Percentiles rank a stretch among this genome's conserved stretches.
Conservation (phyloP, 2,888 invertebrate species). For the Strigamia transsilvanica region DNA sequence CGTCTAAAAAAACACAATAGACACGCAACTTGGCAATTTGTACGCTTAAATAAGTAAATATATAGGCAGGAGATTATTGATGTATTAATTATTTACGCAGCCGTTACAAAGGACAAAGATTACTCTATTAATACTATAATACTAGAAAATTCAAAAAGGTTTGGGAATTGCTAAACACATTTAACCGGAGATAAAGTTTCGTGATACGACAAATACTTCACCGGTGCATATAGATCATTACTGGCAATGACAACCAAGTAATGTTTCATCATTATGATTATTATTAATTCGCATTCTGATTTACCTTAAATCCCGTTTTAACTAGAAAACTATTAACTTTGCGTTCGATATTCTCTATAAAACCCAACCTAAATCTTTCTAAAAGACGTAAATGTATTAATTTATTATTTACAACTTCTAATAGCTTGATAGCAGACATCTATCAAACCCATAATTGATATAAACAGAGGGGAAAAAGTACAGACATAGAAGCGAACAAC, state of each 20-base stretch:
- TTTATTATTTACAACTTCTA: constrained; percentile 31
- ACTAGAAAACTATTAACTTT: constrained; percentile 15
- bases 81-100: not conserved
- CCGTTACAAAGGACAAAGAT: not conserved
- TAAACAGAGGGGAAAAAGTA: not conserved
- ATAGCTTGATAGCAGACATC: not conserved
- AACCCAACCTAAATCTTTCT: constrained; percentile 9
- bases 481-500: not conserved
- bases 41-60: constrained; percentile 37
- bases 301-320: constrained; percentile 30
- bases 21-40: constrained; percentile 36
- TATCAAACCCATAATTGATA: constrained; percentile 8
- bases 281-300: constrained; percentile 20
- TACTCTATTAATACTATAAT: not conserved
- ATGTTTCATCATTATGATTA: constrained; percentile 32
- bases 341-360: not conserved
- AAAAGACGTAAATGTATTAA: constrained; percentile 9
- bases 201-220: constrained; percentile 24
- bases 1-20: not conserved
- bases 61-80: constrained; percentile 18
- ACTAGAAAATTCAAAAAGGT: not conserved
- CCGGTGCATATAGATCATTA: constrained; percentile 2
- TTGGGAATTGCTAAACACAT: not conserved
- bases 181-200: not conserved
- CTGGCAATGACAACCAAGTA: not conserved